Percentiles rank a stretch among this genome's conserved stretches.
Conservation (phyloP, 2,797 vertebrate species). For the Leptodon cayanensis region DNA sequence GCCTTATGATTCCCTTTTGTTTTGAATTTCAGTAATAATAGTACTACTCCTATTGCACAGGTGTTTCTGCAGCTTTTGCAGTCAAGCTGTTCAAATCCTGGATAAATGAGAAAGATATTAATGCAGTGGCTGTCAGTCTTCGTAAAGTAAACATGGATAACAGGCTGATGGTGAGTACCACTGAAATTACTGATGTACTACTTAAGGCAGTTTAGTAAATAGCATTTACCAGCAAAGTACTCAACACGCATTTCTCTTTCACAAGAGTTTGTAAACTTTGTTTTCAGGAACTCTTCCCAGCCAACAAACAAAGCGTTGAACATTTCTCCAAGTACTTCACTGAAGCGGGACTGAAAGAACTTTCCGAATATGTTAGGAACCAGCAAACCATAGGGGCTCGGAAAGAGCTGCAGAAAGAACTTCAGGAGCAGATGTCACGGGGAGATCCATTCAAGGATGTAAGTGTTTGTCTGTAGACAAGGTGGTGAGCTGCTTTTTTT, state of each 20-base stretch:
- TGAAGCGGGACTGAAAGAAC: conserved; percentile 92
- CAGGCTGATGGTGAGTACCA: conserved; percentile 85
- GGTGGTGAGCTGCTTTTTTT: too few relatives aligned
- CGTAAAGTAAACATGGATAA: conserved; percentile 98
- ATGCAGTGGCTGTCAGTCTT: conserved; percentile 89
- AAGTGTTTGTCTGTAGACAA: conserved; percentile 24
- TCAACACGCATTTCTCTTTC: background rate
- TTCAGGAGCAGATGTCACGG: conserved; percentile 91
- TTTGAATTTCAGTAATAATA: background rate
- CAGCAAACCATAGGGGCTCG: conserved; percentile 94
- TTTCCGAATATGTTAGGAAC: conserved; percentile 93
- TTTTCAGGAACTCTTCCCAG: conserved; percentile 92
- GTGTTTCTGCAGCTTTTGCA: conserved; percentile 93
- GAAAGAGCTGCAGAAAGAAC: conserved; percentile 93
- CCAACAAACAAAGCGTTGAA: conserved; percentile 95
- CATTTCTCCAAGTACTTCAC: conserved; percentile 98
- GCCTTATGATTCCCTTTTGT: background rate
- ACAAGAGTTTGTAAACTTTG: background rate
- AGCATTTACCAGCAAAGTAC: background rate
- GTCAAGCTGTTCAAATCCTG: conserved; percentile 98
- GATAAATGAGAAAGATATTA: conserved; percentile 96
- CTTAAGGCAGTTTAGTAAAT: background rate
- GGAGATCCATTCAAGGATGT: conserved; percentile 93
- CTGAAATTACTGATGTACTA: background rate
- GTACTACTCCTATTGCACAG: conserved; percentile 60